Base-by-base conservation (phyloP, 2,113 vertebrate species). In the Hippoglossus stenolepis region DNA sequence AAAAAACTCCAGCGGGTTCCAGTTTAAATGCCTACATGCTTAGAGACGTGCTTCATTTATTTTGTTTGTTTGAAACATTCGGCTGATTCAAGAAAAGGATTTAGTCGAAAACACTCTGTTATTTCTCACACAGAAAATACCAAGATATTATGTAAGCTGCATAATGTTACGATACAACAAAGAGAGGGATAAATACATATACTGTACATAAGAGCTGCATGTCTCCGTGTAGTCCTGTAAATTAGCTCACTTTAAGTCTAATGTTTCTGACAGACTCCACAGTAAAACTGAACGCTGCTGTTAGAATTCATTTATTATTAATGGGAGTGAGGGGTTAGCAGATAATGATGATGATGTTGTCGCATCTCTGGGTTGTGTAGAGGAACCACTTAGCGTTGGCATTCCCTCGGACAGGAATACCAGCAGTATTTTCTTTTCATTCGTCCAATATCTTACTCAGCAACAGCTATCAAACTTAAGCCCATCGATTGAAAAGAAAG, bases 291-390 rank as follows among this genome's bases (percentile, higher is more conserved):
- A 90, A 90, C 65, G 73, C 83, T 82, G 84, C 88, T 84, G 79
- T 93, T 88, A 91, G 86, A 90, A 75, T 65, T 59, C 51, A 88
- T 93, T 79, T 78, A 93, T 91, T 90, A 91, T 91, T 91, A 91
- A 92, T 91, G 75, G 53, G 21, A 82, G 54, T 73, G 67, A 89
- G 84, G 67, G 81, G 79, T 86, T 85, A 82, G 85, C 65, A 82
- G 83, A 79, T 82, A 73, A 77, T 60, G 69, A 78, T 77, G 80
- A 73, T 82, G 72, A 65, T 86, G 75, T 73, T 76, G 70, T 70
- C 82, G 68, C 53, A 65, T 54, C 45, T 74, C 67, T 67, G 58
- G 5, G 71, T 79, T 83, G 61, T 64, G 66, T 77, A 67, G 60
- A 83, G 77, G 69, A 86, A 82, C 65, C 56, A 81, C 81, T 83